Percentiles rank a stretch among this genome's conserved stretches.
Evolutionary conservation across 2,888 invertebrate genomes (phyloP).

Genomic region (Thalpophila matura): DNA sequence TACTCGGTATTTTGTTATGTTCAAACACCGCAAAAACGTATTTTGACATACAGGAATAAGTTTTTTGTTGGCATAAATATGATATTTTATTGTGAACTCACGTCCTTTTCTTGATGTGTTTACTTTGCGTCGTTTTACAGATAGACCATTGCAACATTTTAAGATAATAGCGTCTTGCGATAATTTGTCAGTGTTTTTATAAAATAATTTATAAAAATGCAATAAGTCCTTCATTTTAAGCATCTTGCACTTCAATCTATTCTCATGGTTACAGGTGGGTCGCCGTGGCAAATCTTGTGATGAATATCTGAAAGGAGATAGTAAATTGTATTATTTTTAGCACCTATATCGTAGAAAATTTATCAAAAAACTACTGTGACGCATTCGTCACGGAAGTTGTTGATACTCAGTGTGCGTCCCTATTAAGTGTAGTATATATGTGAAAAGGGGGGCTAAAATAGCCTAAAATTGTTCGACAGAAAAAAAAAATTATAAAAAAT

Average conservation of each 20-base stretch:
- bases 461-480: neutral
- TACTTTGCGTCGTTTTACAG: slow-evolving; percentile 17
- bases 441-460: too few species aligned
- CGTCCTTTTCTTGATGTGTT: slow-evolving; percentile 16
- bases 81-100: slow-evolving; percentile 10
- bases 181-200: slow-evolving; percentile 18
- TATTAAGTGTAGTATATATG: neutral
- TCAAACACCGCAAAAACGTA: slow-evolving; percentile 16
- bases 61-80: slow-evolving; percentile 13
- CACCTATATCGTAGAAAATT: neutral
- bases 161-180: slow-evolving; percentile 11
- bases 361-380: neutral
- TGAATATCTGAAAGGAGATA: slow-evolving; percentile 1
- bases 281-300: slow-evolving; percentile 20
- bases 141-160: slow-evolving; percentile 16
- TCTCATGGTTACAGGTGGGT: slow-evolving; percentile 27
- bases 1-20: slow-evolving; percentile 22
- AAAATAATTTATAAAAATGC: slow-evolving; percentile 23
- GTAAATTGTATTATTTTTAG: neutral
- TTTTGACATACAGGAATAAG: slow-evolving; percentile 23
- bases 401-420: neutral
- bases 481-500: too few species aligned
- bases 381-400: neutral
- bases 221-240: too few species aligned
- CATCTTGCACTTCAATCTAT: slow-evolving; percentile 15